These are phyloP conservation scores for Neotragus moschatus DNA, from an alignment of 2,113 vertebrate genomes.

Conservation along the genomic window DNA sequence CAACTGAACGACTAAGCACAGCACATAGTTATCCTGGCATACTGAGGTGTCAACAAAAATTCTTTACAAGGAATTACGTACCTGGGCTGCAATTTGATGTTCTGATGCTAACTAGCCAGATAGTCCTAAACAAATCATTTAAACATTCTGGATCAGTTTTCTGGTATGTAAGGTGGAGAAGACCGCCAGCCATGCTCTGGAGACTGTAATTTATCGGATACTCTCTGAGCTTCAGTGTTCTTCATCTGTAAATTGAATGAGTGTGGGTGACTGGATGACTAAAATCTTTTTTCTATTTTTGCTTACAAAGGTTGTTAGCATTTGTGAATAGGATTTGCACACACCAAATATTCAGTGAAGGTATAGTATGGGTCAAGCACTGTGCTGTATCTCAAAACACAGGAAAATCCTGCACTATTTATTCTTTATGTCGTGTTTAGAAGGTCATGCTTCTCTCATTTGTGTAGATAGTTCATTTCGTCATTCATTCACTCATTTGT, in stretches of 20 bases:
- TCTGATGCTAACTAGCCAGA: background rate
- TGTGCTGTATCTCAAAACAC: background rate
- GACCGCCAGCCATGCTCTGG: background rate
- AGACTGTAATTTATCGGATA: background rate
- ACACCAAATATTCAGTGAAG: background rate
- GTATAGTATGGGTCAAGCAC: background rate
- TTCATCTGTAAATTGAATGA: background rate
- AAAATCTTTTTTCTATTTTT: background rate
- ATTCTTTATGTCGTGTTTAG: background rate
- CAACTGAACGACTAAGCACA: background rate
- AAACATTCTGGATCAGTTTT: background rate
- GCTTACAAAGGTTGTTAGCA: background rate
- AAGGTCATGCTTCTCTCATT: background rate
- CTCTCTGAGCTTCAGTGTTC: background rate
- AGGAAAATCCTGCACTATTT: background rate
- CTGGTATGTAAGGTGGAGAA: background rate
- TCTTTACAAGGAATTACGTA: background rate
- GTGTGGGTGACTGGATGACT: background rate
- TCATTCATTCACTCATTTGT: background rate
- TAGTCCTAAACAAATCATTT: background rate
- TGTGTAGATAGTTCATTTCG: background rate
- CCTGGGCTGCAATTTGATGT: background rate
- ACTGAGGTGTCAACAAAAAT: background rate
- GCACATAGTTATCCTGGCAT: background rate
- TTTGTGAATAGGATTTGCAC: background rate